A percentile compares a stretch with the other conserved stretches of the same genome.
Conservation (phyloP, 1,140 invertebrate species). For the Brevipalpus yothersi region DNA sequence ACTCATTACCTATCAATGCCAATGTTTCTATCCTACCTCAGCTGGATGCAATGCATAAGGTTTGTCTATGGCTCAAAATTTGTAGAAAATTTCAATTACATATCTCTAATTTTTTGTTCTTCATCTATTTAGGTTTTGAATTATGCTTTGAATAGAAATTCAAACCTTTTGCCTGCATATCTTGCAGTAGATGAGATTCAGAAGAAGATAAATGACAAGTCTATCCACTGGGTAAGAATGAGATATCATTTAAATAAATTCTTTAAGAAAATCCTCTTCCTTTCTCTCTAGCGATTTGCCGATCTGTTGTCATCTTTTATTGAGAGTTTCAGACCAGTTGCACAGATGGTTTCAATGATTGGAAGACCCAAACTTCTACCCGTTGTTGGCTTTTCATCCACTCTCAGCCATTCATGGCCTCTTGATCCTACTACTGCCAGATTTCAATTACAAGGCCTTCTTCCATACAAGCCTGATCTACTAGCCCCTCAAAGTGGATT, state of each 20-base stretch:
- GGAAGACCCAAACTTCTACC: slow-evolving; percentile 69
- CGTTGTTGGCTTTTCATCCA: slow-evolving; percentile 69
- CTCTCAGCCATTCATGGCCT: slow-evolving; percentile 45
- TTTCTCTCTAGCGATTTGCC: slow-evolving; percentile 40
- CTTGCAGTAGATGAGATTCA: slow-evolving; percentile 83
- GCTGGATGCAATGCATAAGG: slow-evolving; percentile 45
- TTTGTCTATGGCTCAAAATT: neutral
- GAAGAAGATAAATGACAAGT: slow-evolving; percentile 30
- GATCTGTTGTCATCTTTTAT: slow-evolving; percentile 62
- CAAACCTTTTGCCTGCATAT: slow-evolving; percentile 70
- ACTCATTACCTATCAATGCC: slow-evolving; percentile 41
- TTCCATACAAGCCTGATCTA: slow-evolving; percentile 74
- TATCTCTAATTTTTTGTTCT: slow-evolving; percentile 21
- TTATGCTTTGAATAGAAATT: slow-evolving; percentile 73
- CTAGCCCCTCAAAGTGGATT: slow-evolving; percentile 63
- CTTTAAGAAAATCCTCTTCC: neutral
- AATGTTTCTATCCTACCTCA: slow-evolving; percentile 52
- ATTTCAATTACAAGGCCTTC: slow-evolving; percentile 64
- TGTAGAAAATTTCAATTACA: neutral
- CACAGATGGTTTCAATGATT: slow-evolving; percentile 83
- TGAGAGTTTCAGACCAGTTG: slow-evolving; percentile 64
- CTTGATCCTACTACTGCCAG: slow-evolving; percentile 60
- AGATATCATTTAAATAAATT: neutral
- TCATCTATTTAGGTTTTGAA: slow-evolving; percentile 24
- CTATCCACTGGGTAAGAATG: slow-evolving; percentile 62